Evolutionary conservation across 2,888 invertebrate genomes (phyloP).

Genomic region (Danaus chrysippus): DNA sequence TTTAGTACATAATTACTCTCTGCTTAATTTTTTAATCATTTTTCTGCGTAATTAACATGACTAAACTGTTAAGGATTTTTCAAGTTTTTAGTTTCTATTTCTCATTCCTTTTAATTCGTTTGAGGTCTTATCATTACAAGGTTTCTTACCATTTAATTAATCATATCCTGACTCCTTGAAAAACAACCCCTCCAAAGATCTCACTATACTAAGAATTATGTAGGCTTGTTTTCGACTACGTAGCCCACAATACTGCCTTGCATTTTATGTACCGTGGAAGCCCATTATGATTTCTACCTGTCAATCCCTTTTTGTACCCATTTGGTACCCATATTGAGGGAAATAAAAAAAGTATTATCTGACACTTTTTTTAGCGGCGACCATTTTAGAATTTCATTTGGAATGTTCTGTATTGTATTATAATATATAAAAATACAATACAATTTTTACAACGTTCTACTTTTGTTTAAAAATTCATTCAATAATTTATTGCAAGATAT

Average conservation of each 20-base stretch:
- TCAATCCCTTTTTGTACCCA: no score
- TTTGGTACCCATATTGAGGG: no score
- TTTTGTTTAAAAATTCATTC: no score
- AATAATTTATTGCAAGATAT: no score
- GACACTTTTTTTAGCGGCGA: no score
- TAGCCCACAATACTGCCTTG: background rate
- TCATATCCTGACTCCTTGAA: background rate
- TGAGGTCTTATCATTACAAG: background rate
- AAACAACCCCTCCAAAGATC: background rate
- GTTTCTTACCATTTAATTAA: background rate
- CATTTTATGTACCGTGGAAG: background rate
- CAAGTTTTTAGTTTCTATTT: background rate
- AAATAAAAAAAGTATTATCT: no score
- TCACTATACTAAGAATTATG: background rate
- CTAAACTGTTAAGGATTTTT: background rate
- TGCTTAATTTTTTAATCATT: background rate
- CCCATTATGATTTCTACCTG: no score
- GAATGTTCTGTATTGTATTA: no score
- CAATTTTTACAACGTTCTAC: no score
- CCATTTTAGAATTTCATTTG: no score
- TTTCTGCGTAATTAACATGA: background rate
- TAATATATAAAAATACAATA: no score
- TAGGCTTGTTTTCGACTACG: background rate
- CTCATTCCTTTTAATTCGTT: background rate
- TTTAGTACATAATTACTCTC: background rate